Conservation (phyloP, 2,113 vertebrate species). For the Chlamydotis undulata region DNA sequence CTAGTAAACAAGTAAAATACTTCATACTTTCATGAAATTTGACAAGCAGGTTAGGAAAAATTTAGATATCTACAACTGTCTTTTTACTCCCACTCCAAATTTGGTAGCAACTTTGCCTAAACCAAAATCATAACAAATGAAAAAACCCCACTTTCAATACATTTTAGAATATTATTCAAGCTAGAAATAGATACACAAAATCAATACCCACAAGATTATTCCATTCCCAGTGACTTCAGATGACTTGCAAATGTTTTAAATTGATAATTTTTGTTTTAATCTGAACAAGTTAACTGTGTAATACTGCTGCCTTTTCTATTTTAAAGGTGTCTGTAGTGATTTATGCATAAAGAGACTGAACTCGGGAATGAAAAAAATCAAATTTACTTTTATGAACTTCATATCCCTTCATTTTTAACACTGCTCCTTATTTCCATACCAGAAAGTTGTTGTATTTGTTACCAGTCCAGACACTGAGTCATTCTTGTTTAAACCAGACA, state of each 20-base stretch:
- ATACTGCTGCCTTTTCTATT: not conserved
- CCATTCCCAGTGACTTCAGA: not conserved
- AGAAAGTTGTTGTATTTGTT: conserved; percentile 57
- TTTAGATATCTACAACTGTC: not conserved
- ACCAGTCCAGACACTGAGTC: conserved; percentile 53
- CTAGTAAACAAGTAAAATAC: not conserved
- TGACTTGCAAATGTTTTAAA: not conserved
- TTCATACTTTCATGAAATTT: not conserved
- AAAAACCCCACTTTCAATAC: not conserved
- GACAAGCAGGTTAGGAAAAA: not conserved
- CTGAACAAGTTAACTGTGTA: not conserved
- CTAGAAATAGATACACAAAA: not conserved
- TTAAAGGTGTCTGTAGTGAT: not conserved
- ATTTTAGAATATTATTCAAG: not conserved
- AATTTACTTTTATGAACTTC: not conserved
- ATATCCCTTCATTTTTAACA: not conserved
- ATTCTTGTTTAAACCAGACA: conserved; percentile 41
- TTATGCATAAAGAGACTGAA: not conserved
- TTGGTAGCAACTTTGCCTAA: not conserved
- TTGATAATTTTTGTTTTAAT: not conserved
- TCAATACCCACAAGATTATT: not conserved
- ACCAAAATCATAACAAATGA: not conserved
- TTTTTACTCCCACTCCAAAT: not conserved
- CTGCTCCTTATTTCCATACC: not conserved
- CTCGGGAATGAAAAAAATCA: not conserved